Percentiles rank a stretch among this genome's conserved stretches.
phyloP scores from a whole-genome alignment of 2,888 invertebrate genomes.

The Eupithecia abbreviata region DNA sequence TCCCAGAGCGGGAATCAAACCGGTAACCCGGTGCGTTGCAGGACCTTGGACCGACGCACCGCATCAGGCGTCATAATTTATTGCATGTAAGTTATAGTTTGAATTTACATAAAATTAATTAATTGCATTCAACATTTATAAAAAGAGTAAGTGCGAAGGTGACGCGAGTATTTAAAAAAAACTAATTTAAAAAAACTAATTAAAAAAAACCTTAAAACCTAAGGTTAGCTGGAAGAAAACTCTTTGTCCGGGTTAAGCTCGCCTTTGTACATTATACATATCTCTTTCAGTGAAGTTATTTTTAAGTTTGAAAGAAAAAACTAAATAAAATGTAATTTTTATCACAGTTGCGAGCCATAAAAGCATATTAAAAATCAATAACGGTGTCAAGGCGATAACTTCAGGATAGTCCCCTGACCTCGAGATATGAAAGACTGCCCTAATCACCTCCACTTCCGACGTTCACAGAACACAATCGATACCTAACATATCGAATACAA shows the following conservation, averaged over 20 bases:
- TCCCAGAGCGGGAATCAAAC: no score
- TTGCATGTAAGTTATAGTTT: background rate
- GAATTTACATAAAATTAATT: background rate
- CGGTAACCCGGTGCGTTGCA: no score
- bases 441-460: constrained; percentile 57
- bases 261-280: no score
- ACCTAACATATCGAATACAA: background rate
- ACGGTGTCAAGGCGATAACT: constrained; percentile 27
- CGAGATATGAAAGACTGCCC: constrained; percentile 42
- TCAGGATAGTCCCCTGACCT: constrained; percentile 40
- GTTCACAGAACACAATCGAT: constrained; percentile 55
- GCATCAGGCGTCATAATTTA: no score
- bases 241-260: no score
- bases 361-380: constrained; percentile 32
- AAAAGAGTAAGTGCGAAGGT: background rate
- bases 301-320: no score
- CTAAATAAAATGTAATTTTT: background rate
- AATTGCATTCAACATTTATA: background rate
- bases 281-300: no score
- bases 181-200: no score
- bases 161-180: no score
- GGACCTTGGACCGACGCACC: no score
- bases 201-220: no score
- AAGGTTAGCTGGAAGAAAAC: no score
- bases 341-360: background rate